Evolutionary conservation across 2,888 invertebrate species (phyloP).

Genomic region (Melangyna quadrimaculata): DNA sequence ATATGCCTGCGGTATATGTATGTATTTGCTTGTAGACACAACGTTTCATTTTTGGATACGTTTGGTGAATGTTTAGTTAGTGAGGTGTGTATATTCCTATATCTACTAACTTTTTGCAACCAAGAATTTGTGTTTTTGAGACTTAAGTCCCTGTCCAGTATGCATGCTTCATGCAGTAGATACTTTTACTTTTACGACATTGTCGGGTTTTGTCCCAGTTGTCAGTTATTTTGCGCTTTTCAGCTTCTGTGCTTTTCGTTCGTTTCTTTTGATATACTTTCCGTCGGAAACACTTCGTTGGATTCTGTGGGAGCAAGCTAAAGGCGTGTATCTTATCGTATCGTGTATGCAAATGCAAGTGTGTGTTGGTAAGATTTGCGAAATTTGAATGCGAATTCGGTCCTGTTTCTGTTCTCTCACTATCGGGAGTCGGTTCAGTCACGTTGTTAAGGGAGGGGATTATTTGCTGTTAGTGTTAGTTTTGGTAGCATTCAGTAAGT

Average conservation of each 20-base stretch:
- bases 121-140: conserved; percentile 19
- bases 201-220: background rate
- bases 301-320: background rate
- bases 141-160: background rate
- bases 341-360: background rate
- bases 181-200: conserved; percentile 26
- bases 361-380: conserved; percentile 16
- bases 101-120: background rate
- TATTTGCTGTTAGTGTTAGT: conserved; percentile 45
- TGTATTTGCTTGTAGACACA: background rate
- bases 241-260: conserved; percentile 12
- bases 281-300: background rate
- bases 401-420: conserved; percentile 51
- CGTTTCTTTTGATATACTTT: conserved; percentile 37
- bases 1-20: background rate
- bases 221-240: conserved; percentile 45
- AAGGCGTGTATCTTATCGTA: background rate
- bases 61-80: background rate
- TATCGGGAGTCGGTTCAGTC: conserved; percentile 14
- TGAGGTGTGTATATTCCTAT: background rate
- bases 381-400: conserved; percentile 70
- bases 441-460: conserved; percentile 58
- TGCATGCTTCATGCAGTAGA: background rate
- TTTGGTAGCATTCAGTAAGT: conserved; percentile 33
- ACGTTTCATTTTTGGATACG: background rate